Evolutionary conservation across 2,113 vertebrate species (phyloP).

Genomic region (Percopsis transmontana): DNA sequence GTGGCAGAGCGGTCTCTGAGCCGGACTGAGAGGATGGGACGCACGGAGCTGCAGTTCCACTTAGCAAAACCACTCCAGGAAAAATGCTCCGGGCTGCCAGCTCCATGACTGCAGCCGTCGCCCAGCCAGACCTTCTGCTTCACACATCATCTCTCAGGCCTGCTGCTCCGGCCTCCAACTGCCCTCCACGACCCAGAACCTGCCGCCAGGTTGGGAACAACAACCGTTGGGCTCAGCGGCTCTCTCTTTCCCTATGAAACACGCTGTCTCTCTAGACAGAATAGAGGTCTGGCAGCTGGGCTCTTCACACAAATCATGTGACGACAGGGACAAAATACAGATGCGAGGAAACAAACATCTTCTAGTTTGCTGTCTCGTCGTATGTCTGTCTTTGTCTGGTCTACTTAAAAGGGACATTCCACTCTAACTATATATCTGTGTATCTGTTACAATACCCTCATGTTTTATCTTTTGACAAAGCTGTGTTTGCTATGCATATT

Average conservation of each 20-base stretch:
- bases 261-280: too few species aligned
- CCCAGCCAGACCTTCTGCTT: slow-evolving; percentile 45
- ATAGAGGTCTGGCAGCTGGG: not conserved
- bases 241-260: slow-evolving; percentile 40
- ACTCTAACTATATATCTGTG: too few species aligned
- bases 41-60: slow-evolving; percentile 8
- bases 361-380: not conserved
- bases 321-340: slow-evolving; percentile 29
- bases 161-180: slow-evolving; percentile 15
- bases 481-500: too few species aligned
- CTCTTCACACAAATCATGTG: slow-evolving; percentile 23
- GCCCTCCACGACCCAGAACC: slow-evolving; percentile 23
- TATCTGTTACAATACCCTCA: too few species aligned
- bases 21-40: slow-evolving; percentile 19
- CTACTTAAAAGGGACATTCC: too few species aligned
- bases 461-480: too few species aligned
- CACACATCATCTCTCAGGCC: slow-evolving; percentile 33
- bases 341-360: slow-evolving; percentile 14
- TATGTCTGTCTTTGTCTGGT: too few species aligned
- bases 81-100: slow-evolving; percentile 17
- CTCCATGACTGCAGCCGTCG: slow-evolving; percentile 42
- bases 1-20: slow-evolving; percentile 3
- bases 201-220: too few species aligned
- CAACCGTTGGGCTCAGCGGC: slow-evolving; percentile 38
- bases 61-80: slow-evolving; percentile 29